phyloP scores from a whole-genome alignment of 2,888 invertebrate species.

The Caenorhabditis sinica region DNA sequence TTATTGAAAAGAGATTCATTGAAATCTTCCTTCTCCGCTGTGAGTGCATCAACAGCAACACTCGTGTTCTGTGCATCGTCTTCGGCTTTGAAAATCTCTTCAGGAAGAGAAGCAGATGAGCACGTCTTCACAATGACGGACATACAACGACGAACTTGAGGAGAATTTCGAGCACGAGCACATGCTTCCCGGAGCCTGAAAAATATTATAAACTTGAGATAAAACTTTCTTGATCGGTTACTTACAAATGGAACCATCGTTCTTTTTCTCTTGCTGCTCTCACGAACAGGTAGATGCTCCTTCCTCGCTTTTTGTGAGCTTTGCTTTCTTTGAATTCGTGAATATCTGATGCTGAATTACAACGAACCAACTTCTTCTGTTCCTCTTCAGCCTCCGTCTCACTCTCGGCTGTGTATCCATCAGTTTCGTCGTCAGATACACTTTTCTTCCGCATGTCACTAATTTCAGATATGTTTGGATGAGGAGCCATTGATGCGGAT shows the following conservation, averaged over 20 bases:
- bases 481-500: constrained; percentile 65
- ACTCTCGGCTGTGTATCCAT: constrained; percentile 72
- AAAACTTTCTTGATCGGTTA: neutral
- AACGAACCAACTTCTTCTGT: constrained; percentile 51
- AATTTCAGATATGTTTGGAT: constrained; percentile 62
- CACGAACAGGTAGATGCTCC: constrained; percentile 88
- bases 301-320: constrained; percentile 57
- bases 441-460: constrained; percentile 11
- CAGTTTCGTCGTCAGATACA: constrained; percentile 43
- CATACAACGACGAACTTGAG: constrained; percentile 47
- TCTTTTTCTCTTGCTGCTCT: constrained; percentile 94
- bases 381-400: constrained; percentile 67
- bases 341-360: constrained; percentile 72
- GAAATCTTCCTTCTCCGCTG: constrained; percentile 55
- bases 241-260: constrained; percentile 88
- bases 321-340: constrained; percentile 62
- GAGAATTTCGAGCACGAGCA: constrained; percentile 64
- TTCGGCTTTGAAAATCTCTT: constrained; percentile 28
- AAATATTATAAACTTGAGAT: neutral
- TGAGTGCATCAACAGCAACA: constrained; percentile 58
- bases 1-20: constrained; percentile 52
- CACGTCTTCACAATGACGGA: constrained; percentile 48
- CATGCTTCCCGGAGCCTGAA: constrained; percentile 77
- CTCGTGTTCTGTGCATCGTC: constrained; percentile 42
- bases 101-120: constrained; percentile 58